Conservation (phyloP, 2,113 vertebrate genomes). For the Melanostigma gelatinosum region DNA sequence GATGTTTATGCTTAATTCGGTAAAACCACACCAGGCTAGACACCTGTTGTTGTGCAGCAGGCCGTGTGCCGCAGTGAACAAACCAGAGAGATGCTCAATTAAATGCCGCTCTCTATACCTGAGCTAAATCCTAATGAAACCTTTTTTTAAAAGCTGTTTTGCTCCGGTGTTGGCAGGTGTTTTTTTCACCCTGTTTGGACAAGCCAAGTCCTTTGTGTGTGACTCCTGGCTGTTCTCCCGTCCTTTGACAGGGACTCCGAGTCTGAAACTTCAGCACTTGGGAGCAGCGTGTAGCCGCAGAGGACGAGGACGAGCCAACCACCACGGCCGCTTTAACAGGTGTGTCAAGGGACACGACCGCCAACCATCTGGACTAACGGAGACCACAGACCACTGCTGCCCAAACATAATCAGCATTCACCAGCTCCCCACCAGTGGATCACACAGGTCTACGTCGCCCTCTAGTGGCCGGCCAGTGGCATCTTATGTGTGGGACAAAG, state of each 20-base stretch:
- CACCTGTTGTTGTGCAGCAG: neutral
- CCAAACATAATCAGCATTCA: neutral
- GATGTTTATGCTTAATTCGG: neutral
- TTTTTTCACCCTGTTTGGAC: neutral
- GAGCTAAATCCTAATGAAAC: constrained; percentile 26
- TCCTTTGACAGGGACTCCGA: constrained; percentile 64
- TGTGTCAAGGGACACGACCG: constrained; percentile 39
- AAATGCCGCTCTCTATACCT: neutral
- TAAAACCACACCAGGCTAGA: neutral
- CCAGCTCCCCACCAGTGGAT: neutral
- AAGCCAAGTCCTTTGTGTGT: constrained; percentile 35
- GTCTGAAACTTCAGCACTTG: constrained; percentile 57
- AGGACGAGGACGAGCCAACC: neutral
- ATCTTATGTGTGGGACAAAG: neutral
- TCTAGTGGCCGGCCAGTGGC: constrained; percentile 35
- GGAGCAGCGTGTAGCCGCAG: constrained; percentile 53
- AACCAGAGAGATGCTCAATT: constrained; percentile 1
- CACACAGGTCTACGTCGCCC: constrained; percentile 31
- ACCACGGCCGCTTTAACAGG: neutral
- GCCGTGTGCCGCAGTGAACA: neutral
- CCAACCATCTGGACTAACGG: neutral
- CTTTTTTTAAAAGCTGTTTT: neutral
- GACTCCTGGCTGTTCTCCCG: constrained; percentile 35
- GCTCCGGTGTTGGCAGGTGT: neutral
- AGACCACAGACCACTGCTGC: constrained; percentile 30